Conservation (phyloP, 1,140 invertebrate genomes). For the Drosophila ananassae region DNA sequence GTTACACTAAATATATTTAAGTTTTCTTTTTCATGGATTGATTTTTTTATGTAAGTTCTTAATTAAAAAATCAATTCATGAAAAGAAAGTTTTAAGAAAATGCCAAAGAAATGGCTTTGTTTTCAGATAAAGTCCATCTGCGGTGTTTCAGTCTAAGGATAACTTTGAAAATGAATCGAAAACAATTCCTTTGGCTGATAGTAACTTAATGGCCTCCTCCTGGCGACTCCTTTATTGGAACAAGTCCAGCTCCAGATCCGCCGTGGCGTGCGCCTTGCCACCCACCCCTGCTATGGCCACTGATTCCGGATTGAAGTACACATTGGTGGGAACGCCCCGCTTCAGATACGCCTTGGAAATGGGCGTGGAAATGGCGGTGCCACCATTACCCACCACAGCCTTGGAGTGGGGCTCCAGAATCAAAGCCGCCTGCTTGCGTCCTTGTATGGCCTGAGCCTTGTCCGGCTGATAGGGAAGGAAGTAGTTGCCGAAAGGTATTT, state of each 20-base stretch:
- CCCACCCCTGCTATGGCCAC: slow-evolving; percentile 89
- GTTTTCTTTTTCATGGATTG: background rate
- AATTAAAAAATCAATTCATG: background rate
- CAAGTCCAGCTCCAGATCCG: slow-evolving; percentile 86
- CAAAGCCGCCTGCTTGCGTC: slow-evolving; percentile 83
- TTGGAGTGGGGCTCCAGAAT: slow-evolving; percentile 87
- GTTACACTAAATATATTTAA: background rate
- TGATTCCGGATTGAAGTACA: slow-evolving; percentile 87
- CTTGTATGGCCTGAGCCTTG: slow-evolving; percentile 48
- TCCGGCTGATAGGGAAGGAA: slow-evolving; percentile 69
- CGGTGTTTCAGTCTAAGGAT: background rate
- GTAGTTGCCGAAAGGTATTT: slow-evolving; percentile 76
- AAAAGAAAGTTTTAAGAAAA: background rate
- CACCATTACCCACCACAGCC: slow-evolving; percentile 87
- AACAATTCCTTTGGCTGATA: slow-evolving; percentile 4
- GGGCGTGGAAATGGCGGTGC: slow-evolving; percentile 88
- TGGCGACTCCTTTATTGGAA: slow-evolving; percentile 56
- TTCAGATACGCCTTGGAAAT: slow-evolving; percentile 86
- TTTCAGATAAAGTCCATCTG: background rate
- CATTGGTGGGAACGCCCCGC: slow-evolving; percentile 85
- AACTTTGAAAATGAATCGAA: background rate
- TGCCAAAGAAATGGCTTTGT: background rate
- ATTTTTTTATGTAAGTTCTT: background rate
- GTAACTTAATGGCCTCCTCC: slow-evolving; percentile 11
- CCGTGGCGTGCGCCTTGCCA: slow-evolving; percentile 88